A percentile compares a stretch with the other conserved stretches of the same genome.
These are phyloP conservation scores for Punctoribates punctum DNA, from an alignment of 2,888 invertebrate genomes.

Conservation along the genomic window DNA sequence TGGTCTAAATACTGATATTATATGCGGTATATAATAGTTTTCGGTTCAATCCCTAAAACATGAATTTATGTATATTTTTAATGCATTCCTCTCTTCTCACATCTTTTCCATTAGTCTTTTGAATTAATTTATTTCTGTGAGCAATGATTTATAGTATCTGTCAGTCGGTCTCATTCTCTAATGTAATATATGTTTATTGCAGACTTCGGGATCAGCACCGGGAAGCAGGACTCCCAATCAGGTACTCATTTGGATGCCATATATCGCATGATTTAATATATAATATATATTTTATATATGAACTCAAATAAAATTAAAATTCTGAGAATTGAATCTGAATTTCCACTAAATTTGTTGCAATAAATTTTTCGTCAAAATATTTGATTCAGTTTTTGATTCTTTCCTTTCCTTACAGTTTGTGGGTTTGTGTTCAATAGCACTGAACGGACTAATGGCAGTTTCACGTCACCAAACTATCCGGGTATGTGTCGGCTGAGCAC, in stretches of 20 bases:
- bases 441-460: constrained; percentile 68
- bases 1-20: background rate
- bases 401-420: constrained; percentile 56
- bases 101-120: constrained; percentile 10
- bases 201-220: constrained; percentile 85
- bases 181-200: constrained; percentile 52
- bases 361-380: background rate
- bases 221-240: constrained; percentile 61
- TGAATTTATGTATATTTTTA: too few species aligned
- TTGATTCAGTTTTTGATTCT: background rate
- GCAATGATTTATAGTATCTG: constrained; percentile 18
- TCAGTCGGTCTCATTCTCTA: constrained; percentile 19
- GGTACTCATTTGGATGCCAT: constrained; percentile 50
- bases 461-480: constrained; percentile 84
- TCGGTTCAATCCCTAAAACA: background rate
- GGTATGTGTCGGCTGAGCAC: constrained; percentile 55
- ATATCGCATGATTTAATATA: too few species aligned
- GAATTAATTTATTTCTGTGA: background rate
- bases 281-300: too few species aligned
- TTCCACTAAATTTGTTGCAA: constrained; percentile 25
- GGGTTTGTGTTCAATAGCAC: constrained; percentile 84
- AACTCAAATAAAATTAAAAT: too few species aligned
- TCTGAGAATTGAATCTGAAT: too few species aligned
- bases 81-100: too few species aligned
- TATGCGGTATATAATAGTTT: background rate